Conservation (phyloP, 2,797 vertebrate species). For the Lagodon rhomboides region DNA sequence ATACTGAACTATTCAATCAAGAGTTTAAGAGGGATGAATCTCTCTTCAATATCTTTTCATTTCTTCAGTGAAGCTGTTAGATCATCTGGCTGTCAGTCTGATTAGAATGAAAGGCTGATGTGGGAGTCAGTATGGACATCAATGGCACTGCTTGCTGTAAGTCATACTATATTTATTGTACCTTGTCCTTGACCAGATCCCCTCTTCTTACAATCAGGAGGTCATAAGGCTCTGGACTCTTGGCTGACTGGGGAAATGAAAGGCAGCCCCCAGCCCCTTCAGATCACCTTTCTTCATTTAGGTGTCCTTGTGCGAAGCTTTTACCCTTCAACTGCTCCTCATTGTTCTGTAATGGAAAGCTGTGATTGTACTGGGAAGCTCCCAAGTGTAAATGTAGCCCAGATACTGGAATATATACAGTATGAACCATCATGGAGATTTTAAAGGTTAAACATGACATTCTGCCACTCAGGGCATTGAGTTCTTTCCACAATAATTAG, state of each 20-base stretch:
- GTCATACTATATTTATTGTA: too few species aligned
- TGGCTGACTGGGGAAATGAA: neutral
- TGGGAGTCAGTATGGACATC: neutral
- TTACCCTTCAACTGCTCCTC: constrained; percentile 20
- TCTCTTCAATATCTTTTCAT: neutral
- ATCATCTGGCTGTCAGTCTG: neutral
- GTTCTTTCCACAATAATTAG: neutral
- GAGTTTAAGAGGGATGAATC: neutral
- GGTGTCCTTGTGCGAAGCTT: constrained; percentile 14
- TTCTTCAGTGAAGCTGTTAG: neutral
- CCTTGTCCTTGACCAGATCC: constrained; percentile 1
- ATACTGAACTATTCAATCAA: neutral
- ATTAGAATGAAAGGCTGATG: constrained; percentile 1
- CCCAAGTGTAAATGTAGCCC: neutral
- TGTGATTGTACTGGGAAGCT: constrained; percentile 10
- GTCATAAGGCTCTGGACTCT: neutral
- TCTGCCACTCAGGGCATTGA: neutral
- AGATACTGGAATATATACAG: neutral
- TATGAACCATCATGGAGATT: neutral
- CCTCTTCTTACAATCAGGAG: neutral
- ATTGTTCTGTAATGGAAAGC: neutral
- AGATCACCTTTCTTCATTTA: neutral
- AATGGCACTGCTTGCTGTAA: neutral
- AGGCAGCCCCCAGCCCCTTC: neutral
- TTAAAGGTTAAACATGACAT: constrained; percentile 1